Conservation (phyloP, 2,797 vertebrate species). For the Bryconaethiops microstoma region DNA sequence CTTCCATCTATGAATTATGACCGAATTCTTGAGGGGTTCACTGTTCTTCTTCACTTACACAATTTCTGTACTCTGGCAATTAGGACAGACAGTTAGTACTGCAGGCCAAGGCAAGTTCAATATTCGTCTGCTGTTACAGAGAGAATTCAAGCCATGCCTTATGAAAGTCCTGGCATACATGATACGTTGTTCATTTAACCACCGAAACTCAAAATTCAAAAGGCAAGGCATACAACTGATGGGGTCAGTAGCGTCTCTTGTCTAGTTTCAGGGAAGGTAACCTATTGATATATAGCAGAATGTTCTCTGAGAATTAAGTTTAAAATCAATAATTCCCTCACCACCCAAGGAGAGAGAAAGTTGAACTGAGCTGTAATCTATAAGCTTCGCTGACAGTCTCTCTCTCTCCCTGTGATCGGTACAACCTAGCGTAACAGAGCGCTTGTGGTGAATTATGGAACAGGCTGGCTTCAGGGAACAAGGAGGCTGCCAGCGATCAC, state of each 20-base stretch:
- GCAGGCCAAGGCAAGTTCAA: conserved; percentile 22
- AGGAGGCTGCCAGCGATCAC: conserved; percentile 34
- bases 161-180: conserved; percentile 4
- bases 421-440: conserved; percentile 58
- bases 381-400: conserved; percentile 65
- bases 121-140: conserved; percentile 1
- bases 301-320: conserved; percentile 62
- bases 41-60: conserved; percentile 27
- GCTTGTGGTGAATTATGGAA: conserved; percentile 66
- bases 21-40: conserved; percentile 29
- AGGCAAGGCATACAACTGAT: not conserved
- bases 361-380: conserved; percentile 71
- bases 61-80: conserved; percentile 20
- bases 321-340: conserved; percentile 69
- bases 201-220: not conserved
- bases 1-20: conserved; percentile 27
- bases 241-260: conserved; percentile 9
- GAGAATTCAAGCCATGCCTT: not conserved
- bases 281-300: conserved; percentile 45
- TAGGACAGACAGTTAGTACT: conserved; percentile 10
- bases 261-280: conserved; percentile 31
- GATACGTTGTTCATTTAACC: conserved; percentile 6
- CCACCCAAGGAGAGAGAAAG: conserved; percentile 65
- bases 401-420: conserved; percentile 59
- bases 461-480: conserved; percentile 36